Conservation (phyloP, 2,113 vertebrate species). For the Aspidoscelis tigris region DNA sequence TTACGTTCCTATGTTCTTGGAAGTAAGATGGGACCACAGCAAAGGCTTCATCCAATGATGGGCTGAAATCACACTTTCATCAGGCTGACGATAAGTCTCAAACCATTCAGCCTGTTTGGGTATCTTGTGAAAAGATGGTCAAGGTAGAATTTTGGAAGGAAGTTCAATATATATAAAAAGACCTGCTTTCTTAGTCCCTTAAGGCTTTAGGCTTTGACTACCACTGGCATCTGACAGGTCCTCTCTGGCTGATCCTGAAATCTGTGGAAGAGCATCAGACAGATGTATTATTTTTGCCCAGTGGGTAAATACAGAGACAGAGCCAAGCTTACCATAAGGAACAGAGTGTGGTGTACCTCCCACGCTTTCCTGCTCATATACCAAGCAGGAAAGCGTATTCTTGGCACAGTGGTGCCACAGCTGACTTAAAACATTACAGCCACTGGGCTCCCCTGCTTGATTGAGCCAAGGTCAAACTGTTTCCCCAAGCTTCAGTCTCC, state of each 20-base stretch:
- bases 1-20: too few species aligned
- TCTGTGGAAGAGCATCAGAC: background rate
- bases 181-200: background rate
- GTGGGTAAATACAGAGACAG: background rate
- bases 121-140: background rate
- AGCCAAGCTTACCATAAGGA: background rate
- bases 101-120: background rate
- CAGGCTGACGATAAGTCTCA: background rate
- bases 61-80: background rate
- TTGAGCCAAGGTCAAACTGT: background rate
- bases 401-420: background rate
- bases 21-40: background rate
- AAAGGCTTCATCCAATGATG: background rate
- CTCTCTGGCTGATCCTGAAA: background rate
- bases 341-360: background rate
- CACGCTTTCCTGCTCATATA: background rate
- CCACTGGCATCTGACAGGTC: background rate
- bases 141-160: background rate
- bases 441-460: background rate
- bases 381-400: background rate
- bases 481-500: background rate
- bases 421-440: background rate
- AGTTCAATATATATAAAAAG: background rate
- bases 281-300: constrained; percentile 1
- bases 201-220: background rate